Base-by-base conservation (phyloP, 2,797 vertebrate genomes). In the Spinus olivaceus region DNA sequence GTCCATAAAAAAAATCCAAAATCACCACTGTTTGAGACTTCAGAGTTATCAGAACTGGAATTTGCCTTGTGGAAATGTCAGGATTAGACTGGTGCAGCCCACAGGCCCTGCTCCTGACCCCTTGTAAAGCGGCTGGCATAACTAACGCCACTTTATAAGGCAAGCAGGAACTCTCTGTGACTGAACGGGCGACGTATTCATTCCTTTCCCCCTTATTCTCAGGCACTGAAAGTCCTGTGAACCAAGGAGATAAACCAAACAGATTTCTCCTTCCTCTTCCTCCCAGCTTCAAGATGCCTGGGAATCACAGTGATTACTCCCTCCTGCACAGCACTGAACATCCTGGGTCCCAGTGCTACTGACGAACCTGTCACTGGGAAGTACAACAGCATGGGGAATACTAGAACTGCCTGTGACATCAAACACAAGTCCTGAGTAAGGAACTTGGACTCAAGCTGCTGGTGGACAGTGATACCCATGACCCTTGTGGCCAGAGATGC, bases 181-280 rank as follows among this genome's bases (percentile, higher is more conserved):
- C 70, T 50, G 18, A 70, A 64, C 0, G 0, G 9, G 13, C 47
- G 35, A 59, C 4, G 4, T 6, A 42, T 5, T n/a, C n/a, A 41
- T 35, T 67, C 39, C 15, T 41, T 49, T 54, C 35, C 32, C 20
- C 22, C 13, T 41, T 42, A 53, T 8, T 81, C 57, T 35, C 28
- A 57, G 41, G 42, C 28, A 60, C 35, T 25, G 15, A 74, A 79
- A 35, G 16, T 42, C 30, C 44, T 54, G 24, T 42, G 35, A 86
- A 82, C 30, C n/a, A 79, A 76, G 27, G 0, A 74, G 25, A 63
- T 21, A 76, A 88, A 78, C 12, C 18, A 59, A 84, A 53, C 2
- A 15, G 47, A 63, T 82, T 92, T 63, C 64, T 76, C 60, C 39
- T 74, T 63, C 27, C 22, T 19, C 44, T 77, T 32, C 41, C 49